Base-by-base conservation (phyloP, 1,140 invertebrate species). In the Ganaspis sp. region DNA sequence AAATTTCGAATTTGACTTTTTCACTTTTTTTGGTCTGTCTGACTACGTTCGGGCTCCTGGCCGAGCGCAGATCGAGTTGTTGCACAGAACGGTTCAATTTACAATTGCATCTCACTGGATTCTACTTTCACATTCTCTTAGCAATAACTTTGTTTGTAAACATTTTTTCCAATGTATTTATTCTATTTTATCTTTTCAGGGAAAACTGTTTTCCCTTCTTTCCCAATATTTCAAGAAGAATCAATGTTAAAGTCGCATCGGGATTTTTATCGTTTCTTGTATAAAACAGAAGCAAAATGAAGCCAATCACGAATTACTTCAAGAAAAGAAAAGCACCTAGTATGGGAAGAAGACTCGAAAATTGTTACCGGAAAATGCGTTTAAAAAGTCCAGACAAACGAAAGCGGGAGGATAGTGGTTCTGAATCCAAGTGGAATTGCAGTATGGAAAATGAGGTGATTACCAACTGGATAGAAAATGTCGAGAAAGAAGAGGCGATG, bases 261-360 rank as follows among this genome's bases (percentile, higher is more conserved):
- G 85, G 87, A 91, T 90, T 90, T 91, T 88, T 91, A 91, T 82
- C 84, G 70, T 87, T 91, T 89, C 77, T 90, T 91, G 34, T 90
- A 89, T 83, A 90, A n/a, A n/a, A 89, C 69, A 84, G 86, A 74
- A 84, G 83, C 49, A 90, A 87, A 81, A 88, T 89, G 37, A 90
- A 90, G 82, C 71, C 26, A 72, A 72, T 45, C 1, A 72, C 17
- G 5, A 15, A 40, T 72, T 72, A 45, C 26, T 45, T 45, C 12
- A 34, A 17, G 42, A 45, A 49, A 53, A 21, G 19, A 23, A 53
- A 49, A 23, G 0, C 26, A 34, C 9, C 3, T 12, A 5, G 4
- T 71, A n/a, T n/a, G 9, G 17, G 9, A 6, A 34, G 15, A 6
- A 5, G 38, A 9, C 45, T 6, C n/a, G 19, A 49, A 49, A 49